Conservation (phyloP, 2,797 vertebrate genomes). For the Fundulus diaphanus region DNA sequence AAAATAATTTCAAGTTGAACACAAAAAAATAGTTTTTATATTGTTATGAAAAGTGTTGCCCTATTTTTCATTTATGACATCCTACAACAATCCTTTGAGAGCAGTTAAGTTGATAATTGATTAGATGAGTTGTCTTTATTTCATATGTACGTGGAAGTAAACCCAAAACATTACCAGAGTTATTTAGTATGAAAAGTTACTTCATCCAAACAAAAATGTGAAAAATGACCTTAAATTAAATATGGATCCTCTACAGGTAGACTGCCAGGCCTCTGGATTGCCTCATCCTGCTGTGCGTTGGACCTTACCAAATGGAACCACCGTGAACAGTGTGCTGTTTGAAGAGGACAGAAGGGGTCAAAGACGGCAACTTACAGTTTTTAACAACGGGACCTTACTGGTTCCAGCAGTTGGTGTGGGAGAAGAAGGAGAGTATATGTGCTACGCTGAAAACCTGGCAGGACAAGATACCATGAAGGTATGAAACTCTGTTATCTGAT, state of each 20-base stretch:
- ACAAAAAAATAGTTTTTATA: constrained; percentile 12
- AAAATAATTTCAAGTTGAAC: constrained; percentile 36
- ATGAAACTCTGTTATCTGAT: constrained; percentile 2
- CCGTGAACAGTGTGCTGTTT: constrained; percentile 87
- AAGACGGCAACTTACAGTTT: constrained; percentile 84
- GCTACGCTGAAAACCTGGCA: constrained; percentile 90
- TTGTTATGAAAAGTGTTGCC: constrained; percentile 15
- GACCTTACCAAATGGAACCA: constrained; percentile 92
- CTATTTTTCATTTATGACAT: constrained; percentile 26
- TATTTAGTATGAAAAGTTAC: neutral
- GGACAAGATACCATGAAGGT: constrained; percentile 92
- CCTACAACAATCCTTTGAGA: constrained; percentile 6
- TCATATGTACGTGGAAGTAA: neutral
- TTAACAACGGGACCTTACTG: constrained; percentile 92
- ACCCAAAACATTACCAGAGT: neutral
- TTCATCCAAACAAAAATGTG: neutral
- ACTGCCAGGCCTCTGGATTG: constrained; percentile 92
- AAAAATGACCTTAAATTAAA: constrained; percentile 14
- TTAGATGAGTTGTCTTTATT: neutral
- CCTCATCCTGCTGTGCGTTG: constrained; percentile 92
- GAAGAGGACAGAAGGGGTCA: constrained; percentile 81
- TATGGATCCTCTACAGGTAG: constrained; percentile 74
- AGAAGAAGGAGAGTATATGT: constrained; percentile 93
- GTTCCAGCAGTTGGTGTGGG: constrained; percentile 86
- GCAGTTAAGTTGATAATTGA: neutral